Evolutionary conservation across 2,113 vertebrate species (phyloP), one percentile per base, ranked within the genome.

Genomic region (Antennarius striatus): DNA sequence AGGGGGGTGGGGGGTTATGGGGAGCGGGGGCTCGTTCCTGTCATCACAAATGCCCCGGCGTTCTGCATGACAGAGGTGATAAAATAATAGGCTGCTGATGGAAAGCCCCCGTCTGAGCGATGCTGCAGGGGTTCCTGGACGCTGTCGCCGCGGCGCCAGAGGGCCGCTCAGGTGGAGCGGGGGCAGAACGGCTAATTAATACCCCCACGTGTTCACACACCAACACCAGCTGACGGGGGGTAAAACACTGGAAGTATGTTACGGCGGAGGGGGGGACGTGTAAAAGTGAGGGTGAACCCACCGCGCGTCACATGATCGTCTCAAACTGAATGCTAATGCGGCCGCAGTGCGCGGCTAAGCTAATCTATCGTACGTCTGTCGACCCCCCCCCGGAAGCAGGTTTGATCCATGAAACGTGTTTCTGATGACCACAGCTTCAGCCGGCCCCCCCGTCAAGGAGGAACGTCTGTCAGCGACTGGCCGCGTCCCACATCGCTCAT

Each of bases 401-500:
- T 56, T 70, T 75, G n/a, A n/a, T n/a, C n/a, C n/a, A n/a, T n/a
- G n/a, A n/a, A n/a, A n/a, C n/a, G n/a, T n/a, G n/a, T n/a, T n/a
- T n/a, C n/a, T n/a, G n/a, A n/a, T n/a, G n/a, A n/a, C n/a, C n/a
- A n/a, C n/a, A n/a, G n/a, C n/a, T n/a, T n/a, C n/a, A n/a, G n/a
- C n/a, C n/a, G n/a, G n/a, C n/a, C n/a, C n/a, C n/a, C n/a, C n/a
- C n/a, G n/a, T n/a, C n/a, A n/a, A n/a, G n/a, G n/a, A 94, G 89
- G 90, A 83, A 89, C 90, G 89, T 92, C 92, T 92, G 87, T 90
- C 91, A 87, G 83, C 83, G 88, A 91, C 79, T 78, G 78, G 82
- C 81, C 82, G 63, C 74, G 89, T 85, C 85, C 85, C 82, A 78
- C 82, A 65, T 86, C 52, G 52, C 49, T 82, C 79, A 93, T 95